Percentiles rank a stretch among this genome's conserved stretches.
These are phyloP conservation scores for Ferdinandea cuprea DNA, from an alignment of 2,888 invertebrate genomes.

Conservation along the genomic window DNA sequence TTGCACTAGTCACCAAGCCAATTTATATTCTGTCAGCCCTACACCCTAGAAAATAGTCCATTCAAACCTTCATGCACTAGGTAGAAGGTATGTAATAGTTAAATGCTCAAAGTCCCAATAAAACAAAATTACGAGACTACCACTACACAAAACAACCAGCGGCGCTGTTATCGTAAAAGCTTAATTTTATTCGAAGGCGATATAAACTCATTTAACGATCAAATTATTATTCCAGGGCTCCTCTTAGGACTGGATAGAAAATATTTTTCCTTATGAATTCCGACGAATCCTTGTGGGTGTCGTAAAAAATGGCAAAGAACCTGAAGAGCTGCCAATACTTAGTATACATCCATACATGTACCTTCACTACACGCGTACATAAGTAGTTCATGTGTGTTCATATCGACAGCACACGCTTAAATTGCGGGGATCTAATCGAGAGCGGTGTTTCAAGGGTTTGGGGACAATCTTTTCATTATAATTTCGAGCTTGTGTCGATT, in stretches of 20 bases:
- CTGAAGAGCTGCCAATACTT: background rate
- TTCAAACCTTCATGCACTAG: slow-evolving; percentile 6
- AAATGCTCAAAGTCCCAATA: slow-evolving; percentile 45
- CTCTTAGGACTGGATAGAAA: background rate
- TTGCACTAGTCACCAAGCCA: slow-evolving; percentile 42
- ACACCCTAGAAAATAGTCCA: background rate
- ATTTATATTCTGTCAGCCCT: slow-evolving; percentile 21
- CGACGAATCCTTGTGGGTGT: slow-evolving; percentile 46
- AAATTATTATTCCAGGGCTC: slow-evolving; percentile 53
- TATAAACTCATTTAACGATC: slow-evolving; percentile 61
- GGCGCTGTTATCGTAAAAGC: slow-evolving; percentile 63
- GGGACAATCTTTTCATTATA: slow-evolving; percentile 33
- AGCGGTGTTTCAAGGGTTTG: background rate
- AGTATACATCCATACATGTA: no score
- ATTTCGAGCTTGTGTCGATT: slow-evolving; percentile 25
- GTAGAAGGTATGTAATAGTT: slow-evolving; percentile 43
- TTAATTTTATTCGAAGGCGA: slow-evolving; percentile 59
- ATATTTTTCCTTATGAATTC: slow-evolving; percentile 48
- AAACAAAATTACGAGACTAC: background rate
- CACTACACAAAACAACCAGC: slow-evolving; percentile 24
- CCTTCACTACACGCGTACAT: no score
- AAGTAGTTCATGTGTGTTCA: background rate
- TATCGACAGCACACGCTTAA: background rate
- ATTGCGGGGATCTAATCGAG: background rate
- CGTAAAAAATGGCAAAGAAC: slow-evolving; percentile 25